Conservation (phyloP, 2,888 invertebrate species). For the Drosophila mayaguana region DNA sequence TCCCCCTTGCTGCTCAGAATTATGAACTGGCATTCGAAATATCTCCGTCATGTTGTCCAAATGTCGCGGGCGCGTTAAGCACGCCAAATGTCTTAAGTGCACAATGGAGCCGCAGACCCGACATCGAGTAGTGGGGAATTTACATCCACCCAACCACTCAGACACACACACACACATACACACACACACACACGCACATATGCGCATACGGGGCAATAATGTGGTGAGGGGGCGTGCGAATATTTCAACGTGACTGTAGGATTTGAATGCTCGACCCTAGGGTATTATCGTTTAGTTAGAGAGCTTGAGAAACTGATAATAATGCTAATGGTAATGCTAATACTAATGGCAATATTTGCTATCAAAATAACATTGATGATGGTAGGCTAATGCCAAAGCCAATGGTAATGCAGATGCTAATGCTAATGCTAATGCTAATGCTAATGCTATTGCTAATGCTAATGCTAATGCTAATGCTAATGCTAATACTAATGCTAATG, state of each 20-base stretch:
- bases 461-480: background rate
- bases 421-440: background rate
- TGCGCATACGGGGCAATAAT: constrained; percentile 20
- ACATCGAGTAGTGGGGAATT: background rate
- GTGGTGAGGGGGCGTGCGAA: constrained; percentile 63
- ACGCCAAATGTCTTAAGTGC: constrained; percentile 56
- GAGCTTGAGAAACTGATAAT: background rate
- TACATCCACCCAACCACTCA: constrained; percentile 3
- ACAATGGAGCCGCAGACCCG: constrained; percentile 31
- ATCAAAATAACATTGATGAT: background rate
- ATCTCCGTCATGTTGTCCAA: constrained; percentile 43
- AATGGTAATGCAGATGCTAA: background rate
- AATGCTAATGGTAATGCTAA: background rate
- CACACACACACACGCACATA: constrained; percentile 3
- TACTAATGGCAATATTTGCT: background rate
- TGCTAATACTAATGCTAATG: background rate
- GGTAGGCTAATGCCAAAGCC: background rate
- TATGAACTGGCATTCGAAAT: constrained; percentile 47
- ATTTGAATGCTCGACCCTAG: constrained; percentile 39
- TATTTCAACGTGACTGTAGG: constrained; percentile 57
- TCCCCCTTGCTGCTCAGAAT: constrained; percentile 18
- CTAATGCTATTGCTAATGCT: background rate
- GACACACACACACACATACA: background rate
- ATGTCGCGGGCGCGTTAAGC: constrained; percentile 34
- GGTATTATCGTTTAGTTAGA: background rate